These are phyloP conservation scores for Dryobota labecula DNA, from an alignment of 2,888 invertebrate species.

Conservation along the genomic window DNA sequence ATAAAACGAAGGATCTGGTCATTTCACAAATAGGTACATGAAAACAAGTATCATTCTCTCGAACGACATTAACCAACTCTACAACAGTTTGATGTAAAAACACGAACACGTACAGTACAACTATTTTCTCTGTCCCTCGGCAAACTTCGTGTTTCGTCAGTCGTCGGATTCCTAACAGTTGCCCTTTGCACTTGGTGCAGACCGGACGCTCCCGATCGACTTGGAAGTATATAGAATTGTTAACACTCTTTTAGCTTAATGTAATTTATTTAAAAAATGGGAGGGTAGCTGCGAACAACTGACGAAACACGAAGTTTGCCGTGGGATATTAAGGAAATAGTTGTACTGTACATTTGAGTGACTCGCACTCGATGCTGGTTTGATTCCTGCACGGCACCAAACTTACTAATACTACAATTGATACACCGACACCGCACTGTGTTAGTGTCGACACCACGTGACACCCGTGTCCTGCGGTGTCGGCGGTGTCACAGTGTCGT, in stretches of 20 bases:
- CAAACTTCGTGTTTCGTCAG: too few species aligned
- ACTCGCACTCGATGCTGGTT: not conserved
- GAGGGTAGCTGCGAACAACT: too few species aligned
- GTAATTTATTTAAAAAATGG: too few species aligned
- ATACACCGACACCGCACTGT: constrained; percentile 28
- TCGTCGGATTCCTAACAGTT: too few species aligned
- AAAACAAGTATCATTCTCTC: not conserved
- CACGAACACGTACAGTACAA: constrained; percentile 5
- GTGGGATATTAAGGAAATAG: too few species aligned
- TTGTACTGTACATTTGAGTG: too few species aligned
- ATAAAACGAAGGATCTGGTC: constrained; percentile 14
- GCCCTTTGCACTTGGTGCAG: too few species aligned
- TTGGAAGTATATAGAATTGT: too few species aligned
- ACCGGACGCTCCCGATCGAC: too few species aligned
- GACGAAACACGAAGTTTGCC: too few species aligned
- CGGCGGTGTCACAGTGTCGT: constrained; percentile 27
- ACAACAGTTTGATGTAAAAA: constrained; percentile 18
- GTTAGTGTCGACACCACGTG: constrained; percentile 26
- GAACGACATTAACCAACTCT: constrained; percentile 17
- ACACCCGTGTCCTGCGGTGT: constrained; percentile 27
- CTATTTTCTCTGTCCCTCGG: too few species aligned
- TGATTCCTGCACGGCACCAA: constrained; percentile 25
- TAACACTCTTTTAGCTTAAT: too few species aligned
- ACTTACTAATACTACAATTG: constrained; percentile 17
- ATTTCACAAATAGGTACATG: constrained; percentile 10